phyloP scores from a whole-genome alignment of 2,113 vertebrate genomes.

The Elanus axillaris region DNA sequence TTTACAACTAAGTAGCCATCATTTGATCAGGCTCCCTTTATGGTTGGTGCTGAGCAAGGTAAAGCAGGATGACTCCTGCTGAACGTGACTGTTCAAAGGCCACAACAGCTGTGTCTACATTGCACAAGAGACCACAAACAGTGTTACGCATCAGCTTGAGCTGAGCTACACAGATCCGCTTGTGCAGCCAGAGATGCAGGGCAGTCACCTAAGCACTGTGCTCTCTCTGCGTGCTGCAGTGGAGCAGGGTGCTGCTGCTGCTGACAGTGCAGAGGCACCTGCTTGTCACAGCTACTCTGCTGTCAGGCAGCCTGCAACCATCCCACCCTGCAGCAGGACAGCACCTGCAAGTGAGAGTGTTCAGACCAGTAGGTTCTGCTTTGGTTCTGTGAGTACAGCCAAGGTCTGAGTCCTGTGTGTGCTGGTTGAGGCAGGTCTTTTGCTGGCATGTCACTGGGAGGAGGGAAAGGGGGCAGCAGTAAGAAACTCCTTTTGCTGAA shows the following conservation, averaged over 20 bases:
- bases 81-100: background rate
- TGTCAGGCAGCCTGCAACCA: background rate
- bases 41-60: background rate
- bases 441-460: background rate
- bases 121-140: background rate
- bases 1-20: background rate
- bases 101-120: background rate
- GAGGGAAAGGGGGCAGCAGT: background rate
- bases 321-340: background rate
- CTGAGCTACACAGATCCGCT: background rate
- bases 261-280: fast-evolving
- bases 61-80: background rate
- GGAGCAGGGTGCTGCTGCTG: background rate
- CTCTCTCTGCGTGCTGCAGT: background rate
- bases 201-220: no score
- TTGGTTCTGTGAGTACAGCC: background rate
- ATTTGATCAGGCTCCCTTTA: background rate
- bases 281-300: background rate
- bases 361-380: background rate
- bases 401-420: background rate
- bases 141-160: background rate
- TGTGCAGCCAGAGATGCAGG: background rate
- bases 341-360: background rate
- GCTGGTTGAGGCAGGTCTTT: background rate
- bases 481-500: background rate